These are phyloP conservation scores for Drosophila miranda DNA, from an alignment of 1,140 invertebrate genomes.

Conservation along the genomic window DNA sequence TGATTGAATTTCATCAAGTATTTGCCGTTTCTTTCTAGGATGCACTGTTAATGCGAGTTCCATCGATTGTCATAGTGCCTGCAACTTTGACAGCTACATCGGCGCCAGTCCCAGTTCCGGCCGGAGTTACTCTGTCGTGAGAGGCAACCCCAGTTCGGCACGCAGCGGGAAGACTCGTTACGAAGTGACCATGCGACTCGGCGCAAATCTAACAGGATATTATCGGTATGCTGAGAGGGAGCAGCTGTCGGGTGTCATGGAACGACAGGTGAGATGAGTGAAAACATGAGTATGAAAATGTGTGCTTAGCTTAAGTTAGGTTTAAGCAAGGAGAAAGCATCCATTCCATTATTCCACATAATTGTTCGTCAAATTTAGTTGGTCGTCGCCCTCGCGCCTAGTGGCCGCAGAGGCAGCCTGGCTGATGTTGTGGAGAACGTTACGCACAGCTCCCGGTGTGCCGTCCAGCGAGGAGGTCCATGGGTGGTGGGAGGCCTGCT, in stretches of 20 bases:
- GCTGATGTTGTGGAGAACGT: slow-evolving; percentile 50
- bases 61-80: slow-evolving; percentile 61
- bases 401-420: slow-evolving; percentile 19
- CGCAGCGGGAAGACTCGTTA: slow-evolving; percentile 78
- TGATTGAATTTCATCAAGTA: not conserved
- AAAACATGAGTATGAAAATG: slow-evolving; percentile 3
- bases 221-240: slow-evolving; percentile 72
- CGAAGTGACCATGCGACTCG: slow-evolving; percentile 78
- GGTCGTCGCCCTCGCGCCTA: slow-evolving; percentile 56
- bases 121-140: slow-evolving; percentile 35
- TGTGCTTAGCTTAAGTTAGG: not conserved
- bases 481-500: slow-evolving; percentile 28
- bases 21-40: slow-evolving; percentile 39
- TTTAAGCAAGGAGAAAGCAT: not conserved
- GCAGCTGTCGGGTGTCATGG: slow-evolving; percentile 70
- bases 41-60: slow-evolving; percentile 67
- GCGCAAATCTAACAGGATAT: slow-evolving; percentile 76
- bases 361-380: slow-evolving; percentile 72
- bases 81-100: slow-evolving; percentile 51
- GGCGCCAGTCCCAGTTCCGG: slow-evolving; percentile 11
- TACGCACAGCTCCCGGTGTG: slow-evolving; percentile 46
- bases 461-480: slow-evolving; percentile 66
- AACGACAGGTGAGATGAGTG: slow-evolving; percentile 69
- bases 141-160: slow-evolving; percentile 53
- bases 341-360: slow-evolving; percentile 53